phyloP scores from a whole-genome alignment of 1,140 invertebrate species.

The Papilio polyxenes region DNA sequence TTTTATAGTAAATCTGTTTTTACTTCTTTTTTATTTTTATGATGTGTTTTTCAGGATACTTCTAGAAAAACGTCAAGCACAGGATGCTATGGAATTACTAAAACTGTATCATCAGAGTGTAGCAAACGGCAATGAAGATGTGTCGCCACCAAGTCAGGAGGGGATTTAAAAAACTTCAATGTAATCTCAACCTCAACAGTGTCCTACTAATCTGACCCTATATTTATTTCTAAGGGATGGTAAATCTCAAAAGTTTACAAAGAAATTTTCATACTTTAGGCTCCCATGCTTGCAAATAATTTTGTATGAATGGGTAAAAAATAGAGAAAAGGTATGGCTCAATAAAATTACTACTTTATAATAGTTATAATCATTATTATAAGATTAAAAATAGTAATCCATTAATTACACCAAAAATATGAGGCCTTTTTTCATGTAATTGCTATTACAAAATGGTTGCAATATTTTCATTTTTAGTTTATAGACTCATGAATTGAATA shows the following conservation, averaged over 20 bases:
- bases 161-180: slow-evolving; percentile 57
- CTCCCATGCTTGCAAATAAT: slow-evolving; percentile 28
- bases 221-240: slow-evolving; percentile 73
- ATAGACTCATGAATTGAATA: slow-evolving; percentile 35
- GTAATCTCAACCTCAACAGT: slow-evolving; percentile 45
- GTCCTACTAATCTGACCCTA: slow-evolving; percentile 67
- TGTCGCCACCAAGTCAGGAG: slow-evolving; percentile 74
- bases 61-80: slow-evolving; percentile 89
- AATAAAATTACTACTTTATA: slow-evolving; percentile 4
- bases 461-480: slow-evolving; percentile 21
- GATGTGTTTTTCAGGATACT: slow-evolving; percentile 79
- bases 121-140: slow-evolving; percentile 76
- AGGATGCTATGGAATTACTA: slow-evolving; percentile 90
- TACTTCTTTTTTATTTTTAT: background rate
- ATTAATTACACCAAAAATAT: slow-evolving; percentile 64
- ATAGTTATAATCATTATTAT: slow-evolving; percentile 30
- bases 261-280: slow-evolving; percentile 42
- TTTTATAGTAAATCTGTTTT: no score
- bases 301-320: slow-evolving; percentile 4
- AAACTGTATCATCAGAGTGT: slow-evolving; percentile 81
- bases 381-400: slow-evolving; percentile 38
- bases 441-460: slow-evolving; percentile 10
- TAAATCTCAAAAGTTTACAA: slow-evolving; percentile 79
- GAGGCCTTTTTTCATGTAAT: slow-evolving; percentile 55
- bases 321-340: background rate